Base-by-base conservation (phyloP, 2,113 vertebrate species). In the Trinectes maculatus region DNA sequence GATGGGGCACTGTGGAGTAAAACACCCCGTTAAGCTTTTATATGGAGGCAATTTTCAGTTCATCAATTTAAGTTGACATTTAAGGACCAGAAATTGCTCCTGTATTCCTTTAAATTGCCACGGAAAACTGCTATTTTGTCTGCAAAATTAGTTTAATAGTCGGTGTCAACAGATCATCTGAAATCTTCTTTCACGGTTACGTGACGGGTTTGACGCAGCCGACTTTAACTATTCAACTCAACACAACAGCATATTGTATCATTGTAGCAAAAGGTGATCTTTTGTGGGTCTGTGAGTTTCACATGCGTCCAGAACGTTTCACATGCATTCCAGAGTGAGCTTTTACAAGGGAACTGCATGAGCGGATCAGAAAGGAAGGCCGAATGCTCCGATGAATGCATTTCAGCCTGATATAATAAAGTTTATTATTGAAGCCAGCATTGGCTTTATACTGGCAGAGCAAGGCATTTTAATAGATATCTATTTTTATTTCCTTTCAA, bases 31-130 rank as follows among this genome's bases (percentile, higher is more conserved):
- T 28, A 5, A 28, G 25, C 42, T 56, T 51, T 60, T 39, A 31
- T 54, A 63, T 46, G 16, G 34, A 56, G 22, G 6, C 28, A 39
- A 44, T 65, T n/a, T 56, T 40, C 18, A 54, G 7, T 52, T 70
- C 18, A 52, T 59, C 70, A 11, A 51, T 54, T 47, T 59, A n/a
- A 58, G 46, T n/a, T 69, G 53, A 54, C 39, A 60, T 54, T 70
- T 56, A 61, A 47, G 42, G 66, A 16, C 33, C 49, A 29, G 28
- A 53, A 64, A 43, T 44, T 31, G 24, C 47, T 67, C 12, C 40
- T 34, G 47, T 48, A 49, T 42, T 2, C 29, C 46, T 33, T 55
- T 29, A 55, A 64, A 67, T 42, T 31, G 7, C 29, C 34, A 60
- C 26, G 31, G 18, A 43, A n/a, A 43, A 56, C 47, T 42, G 21